Conservation (phyloP, 2,797 vertebrate species). For the Hypotaenidia okinawae region DNA sequence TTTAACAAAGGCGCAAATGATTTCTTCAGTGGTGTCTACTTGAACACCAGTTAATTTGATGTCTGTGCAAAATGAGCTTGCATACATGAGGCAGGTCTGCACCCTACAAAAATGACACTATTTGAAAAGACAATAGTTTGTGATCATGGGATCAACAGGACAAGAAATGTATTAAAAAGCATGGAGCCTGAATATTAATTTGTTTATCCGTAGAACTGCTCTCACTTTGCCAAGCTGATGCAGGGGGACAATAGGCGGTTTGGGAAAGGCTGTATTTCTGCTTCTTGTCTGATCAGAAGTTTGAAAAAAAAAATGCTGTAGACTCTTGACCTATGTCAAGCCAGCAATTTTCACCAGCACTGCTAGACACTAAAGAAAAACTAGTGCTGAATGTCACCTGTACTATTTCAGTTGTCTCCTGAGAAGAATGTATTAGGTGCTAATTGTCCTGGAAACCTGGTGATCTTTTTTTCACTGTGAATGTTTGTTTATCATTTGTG, state of each 20-base stretch:
- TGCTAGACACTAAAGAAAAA: neutral
- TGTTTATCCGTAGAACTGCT: neutral
- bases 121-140: neutral
- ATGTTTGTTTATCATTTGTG: conserved; percentile 1
- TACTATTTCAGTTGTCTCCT: neutral
- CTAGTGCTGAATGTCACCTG: neutral
- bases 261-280: neutral
- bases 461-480: neutral
- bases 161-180: neutral
- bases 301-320: neutral
- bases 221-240: neutral
- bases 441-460: conserved; percentile 14
- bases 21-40: neutral
- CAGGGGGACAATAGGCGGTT: too few relatives aligned
- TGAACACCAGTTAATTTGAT: neutral
- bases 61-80: neutral
- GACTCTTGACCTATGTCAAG: neutral
- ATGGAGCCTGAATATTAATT: neutral
- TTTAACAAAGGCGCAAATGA: neutral
- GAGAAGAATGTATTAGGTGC: neutral
- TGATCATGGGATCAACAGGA: neutral
- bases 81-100: neutral
- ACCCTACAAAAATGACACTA: neutral
- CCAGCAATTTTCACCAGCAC: neutral
- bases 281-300: neutral